Percentiles rank a stretch among this genome's conserved stretches.
These are phyloP conservation scores for Yoshiicerus persimilis DNA, from an alignment of 1,140 invertebrate genomes.

Conservation along the genomic window DNA sequence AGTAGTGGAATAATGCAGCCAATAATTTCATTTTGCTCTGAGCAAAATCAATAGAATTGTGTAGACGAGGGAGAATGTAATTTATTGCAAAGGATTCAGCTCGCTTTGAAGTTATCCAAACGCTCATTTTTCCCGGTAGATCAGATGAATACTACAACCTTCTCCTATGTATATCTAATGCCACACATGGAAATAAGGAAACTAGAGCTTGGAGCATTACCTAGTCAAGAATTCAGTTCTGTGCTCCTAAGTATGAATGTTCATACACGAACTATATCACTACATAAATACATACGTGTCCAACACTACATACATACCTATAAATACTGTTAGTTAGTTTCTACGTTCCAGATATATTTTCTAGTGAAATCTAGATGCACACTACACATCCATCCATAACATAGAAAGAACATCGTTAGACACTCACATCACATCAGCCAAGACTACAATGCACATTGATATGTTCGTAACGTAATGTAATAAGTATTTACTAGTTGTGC, in stretches of 20 bases:
- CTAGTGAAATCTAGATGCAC: background rate
- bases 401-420: background rate
- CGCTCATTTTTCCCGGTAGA: slow-evolving; percentile 44
- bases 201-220: background rate
- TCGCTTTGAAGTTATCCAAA: slow-evolving; percentile 46
- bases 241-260: background rate
- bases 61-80: slow-evolving; percentile 40
- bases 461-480: slow-evolving; percentile 6
- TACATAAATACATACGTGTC: background rate
- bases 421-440: slow-evolving; percentile 15
- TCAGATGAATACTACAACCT: slow-evolving; percentile 28
- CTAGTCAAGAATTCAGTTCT: background rate
- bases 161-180: background rate
- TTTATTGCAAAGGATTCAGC: slow-evolving; percentile 46
- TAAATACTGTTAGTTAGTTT: background rate
- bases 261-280: background rate
- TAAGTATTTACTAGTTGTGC: slow-evolving; percentile 11
- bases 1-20: slow-evolving; percentile 27
- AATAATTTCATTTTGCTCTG: slow-evolving; percentile 46
- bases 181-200: background rate
- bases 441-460: slow-evolving; percentile 6
- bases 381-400: background rate
- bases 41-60: slow-evolving; percentile 42
- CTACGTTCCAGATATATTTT: background rate
- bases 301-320: too few species aligned